These are phyloP conservation scores for Phrynocephalus vlangalii DNA, from an alignment of 2,797 vertebrate species.

Conservation along the genomic window DNA sequence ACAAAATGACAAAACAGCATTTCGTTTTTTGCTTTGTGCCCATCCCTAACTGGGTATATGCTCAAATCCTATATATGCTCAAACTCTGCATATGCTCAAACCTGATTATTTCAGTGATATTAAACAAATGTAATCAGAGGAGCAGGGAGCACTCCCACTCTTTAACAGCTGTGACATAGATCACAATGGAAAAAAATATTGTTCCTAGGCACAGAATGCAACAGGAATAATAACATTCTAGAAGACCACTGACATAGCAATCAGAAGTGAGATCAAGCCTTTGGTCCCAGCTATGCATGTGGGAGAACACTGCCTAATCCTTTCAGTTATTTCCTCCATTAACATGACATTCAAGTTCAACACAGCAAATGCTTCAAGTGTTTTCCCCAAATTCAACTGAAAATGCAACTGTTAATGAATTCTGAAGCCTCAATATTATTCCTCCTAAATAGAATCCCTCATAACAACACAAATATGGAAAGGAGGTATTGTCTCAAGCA, in stretches of 20 bases:
- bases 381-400: too few species aligned
- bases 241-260: neutral
- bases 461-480: too few species aligned
- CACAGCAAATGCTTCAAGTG: too few species aligned
- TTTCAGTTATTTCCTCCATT: neutral
- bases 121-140: neutral
- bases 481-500: too few species aligned
- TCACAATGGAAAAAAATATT: neutral
- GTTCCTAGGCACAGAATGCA: neutral
- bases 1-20: too few species aligned
- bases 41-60: too few species aligned
- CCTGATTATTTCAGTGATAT: neutral
- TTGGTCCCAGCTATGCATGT: neutral
- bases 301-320: neutral
- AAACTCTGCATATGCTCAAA: neutral
- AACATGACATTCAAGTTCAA: neutral
- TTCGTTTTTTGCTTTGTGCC: too few species aligned
- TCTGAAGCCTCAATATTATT: too few species aligned
- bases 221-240: neutral
- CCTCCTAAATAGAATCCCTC: too few species aligned
- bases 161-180: neutral
- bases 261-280: neutral
- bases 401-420: too few species aligned
- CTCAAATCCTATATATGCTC: too few species aligned
- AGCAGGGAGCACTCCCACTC: neutral